Percentiles rank a stretch among this genome's conserved stretches.
Evolutionary conservation across 2,797 vertebrate genomes (phyloP).

Genomic region (Platyrinchus mystaceus): DNA sequence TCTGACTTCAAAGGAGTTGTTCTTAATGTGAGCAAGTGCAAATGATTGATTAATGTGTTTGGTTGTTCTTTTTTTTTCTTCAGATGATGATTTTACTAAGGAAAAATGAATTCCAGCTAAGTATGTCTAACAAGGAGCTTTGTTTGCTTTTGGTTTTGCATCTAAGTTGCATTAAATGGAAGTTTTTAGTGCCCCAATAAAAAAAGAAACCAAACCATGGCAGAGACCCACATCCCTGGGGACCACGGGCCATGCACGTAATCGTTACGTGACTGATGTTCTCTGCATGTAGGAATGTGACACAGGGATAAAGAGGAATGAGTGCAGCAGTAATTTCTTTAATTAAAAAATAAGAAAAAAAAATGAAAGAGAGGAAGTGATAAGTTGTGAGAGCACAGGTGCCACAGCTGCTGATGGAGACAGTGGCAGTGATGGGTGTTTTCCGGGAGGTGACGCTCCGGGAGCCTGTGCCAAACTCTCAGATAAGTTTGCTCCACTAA

Average conservation of each 20-base stretch:
- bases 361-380: not conserved
- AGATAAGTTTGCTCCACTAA: not conserved
- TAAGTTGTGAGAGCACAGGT: not conserved
- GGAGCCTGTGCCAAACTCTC: not conserved
- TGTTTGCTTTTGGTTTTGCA: not conserved
- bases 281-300: not conserved
- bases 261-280: not conserved
- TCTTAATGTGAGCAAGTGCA: not conserved
- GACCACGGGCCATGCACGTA: fast-evolving
- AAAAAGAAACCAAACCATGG: not conserved
- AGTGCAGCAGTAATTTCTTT: not conserved
- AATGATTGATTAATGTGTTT: not conserved
- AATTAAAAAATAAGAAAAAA: not conserved
- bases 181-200: not conserved
- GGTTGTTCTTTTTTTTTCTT: not conserved
- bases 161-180: not conserved
- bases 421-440: not conserved
- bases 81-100: not conserved
- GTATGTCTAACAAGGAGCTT: not conserved
- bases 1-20: not conserved
- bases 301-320: not conserved
- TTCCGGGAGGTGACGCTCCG: not conserved
- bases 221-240: not conserved
- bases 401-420: not conserved
- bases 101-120: not conserved